Evolutionary conservation across 2,797 vertebrate genomes (phyloP).

Genomic region (Pipistrellus pygmaeus): DNA sequence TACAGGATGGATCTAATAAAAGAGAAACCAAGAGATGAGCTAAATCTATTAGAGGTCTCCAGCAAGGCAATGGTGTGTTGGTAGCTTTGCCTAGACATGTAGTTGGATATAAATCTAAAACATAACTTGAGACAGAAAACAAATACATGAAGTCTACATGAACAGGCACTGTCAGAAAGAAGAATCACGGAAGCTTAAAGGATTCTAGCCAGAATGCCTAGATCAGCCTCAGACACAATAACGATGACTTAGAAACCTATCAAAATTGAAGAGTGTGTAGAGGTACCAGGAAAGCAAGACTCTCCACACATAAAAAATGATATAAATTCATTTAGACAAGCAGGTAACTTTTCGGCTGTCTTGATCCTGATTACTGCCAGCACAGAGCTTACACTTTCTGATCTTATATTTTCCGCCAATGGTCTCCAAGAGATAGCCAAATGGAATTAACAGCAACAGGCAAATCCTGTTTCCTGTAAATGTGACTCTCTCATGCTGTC

Average conservation of each 20-base stretch:
- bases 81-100: neutral
- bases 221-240: neutral
- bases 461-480: neutral
- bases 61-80: neutral
- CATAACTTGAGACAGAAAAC: neutral
- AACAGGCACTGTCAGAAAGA: neutral
- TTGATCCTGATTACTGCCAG: neutral
- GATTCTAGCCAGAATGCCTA: neutral
- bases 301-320: neutral
- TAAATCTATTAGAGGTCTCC: neutral
- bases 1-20: neutral
- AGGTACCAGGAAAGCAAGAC: neutral
- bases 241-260: neutral
- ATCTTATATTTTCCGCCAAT: constrained; percentile 10
- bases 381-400: neutral
- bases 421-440: neutral
- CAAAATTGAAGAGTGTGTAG: neutral
- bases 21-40: neutral
- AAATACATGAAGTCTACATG: neutral
- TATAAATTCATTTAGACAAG: constrained; percentile 35
- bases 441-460: constrained; percentile 2
- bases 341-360: neutral
- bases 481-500: neutral
- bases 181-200: neutral
- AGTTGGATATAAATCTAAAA: neutral